Evolutionary conservation across 1,140 invertebrate species (phyloP).

Genomic region (Mesaphorura yosii): DNA sequence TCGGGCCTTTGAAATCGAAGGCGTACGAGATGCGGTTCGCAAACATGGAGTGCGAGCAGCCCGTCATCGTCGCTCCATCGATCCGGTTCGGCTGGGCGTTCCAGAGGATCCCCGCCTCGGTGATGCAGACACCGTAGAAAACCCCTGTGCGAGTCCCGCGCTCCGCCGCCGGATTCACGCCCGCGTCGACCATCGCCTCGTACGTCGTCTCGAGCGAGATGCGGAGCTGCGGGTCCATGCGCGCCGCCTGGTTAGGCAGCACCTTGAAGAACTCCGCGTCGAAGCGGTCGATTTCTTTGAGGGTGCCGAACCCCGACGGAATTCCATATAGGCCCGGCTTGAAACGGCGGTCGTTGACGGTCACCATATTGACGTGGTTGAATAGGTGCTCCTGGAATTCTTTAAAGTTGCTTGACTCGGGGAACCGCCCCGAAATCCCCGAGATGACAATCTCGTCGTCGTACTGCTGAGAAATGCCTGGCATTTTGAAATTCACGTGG

Average conservation of each 20-base stretch:
- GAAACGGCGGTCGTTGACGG: constrained; percentile 47
- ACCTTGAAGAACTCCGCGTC: constrained; percentile 48
- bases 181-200: constrained; percentile 36
- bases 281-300: constrained; percentile 35
- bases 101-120: background rate
- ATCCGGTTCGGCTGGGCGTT: constrained; percentile 29
- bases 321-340: constrained; percentile 15
- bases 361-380: constrained; percentile 50
- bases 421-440: constrained; percentile 72
- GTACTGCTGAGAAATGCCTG: too few relatives aligned
- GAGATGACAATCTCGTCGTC: constrained; percentile 59
- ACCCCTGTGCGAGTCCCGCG: constrained; percentile 42
- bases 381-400: constrained; percentile 69
- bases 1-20: constrained; percentile 48
- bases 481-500: too few relatives aligned
- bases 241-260: constrained; percentile 40
- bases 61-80: constrained; percentile 51
- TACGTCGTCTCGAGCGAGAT: constrained; percentile 41
- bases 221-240: constrained; percentile 44
- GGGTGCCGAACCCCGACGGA: constrained; percentile 4
- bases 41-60: constrained; percentile 53
- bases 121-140: constrained; percentile 39
- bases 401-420: constrained; percentile 65
- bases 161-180: constrained; percentile 36
- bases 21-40: constrained; percentile 53